These are phyloP conservation scores for Vireo griseus DNA, from an alignment of 2,797 vertebrate genomes.

Conservation along the genomic window DNA sequence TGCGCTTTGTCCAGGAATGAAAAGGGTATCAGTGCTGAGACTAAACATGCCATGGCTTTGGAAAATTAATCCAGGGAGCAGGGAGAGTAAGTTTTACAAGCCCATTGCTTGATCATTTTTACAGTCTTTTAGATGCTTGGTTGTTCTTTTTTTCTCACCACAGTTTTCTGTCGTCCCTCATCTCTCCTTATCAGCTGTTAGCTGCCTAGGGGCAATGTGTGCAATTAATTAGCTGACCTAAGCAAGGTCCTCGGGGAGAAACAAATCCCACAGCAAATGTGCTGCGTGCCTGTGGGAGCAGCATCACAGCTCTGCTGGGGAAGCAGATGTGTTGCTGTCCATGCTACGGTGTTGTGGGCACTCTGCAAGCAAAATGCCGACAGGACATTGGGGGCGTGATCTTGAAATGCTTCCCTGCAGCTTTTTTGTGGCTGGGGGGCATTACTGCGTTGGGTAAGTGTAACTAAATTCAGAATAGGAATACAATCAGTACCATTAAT, in stretches of 20 bases:
- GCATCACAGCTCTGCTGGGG: not conserved
- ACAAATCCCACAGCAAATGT: not conserved
- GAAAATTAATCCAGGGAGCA: not conserved
- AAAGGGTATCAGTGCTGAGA: constrained; percentile 48
- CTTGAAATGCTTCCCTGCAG: not conserved
- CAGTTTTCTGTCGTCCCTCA: not conserved
- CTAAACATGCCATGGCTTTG: constrained; percentile 34
- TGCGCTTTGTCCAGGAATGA: constrained; percentile 45
- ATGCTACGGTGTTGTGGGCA: not conserved
- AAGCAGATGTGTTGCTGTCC: not conserved
- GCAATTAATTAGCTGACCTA: constrained; percentile 8
- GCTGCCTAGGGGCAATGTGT: not conserved
- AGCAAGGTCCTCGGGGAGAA: not conserved
- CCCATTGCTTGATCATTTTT: not conserved
- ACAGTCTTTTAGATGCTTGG: not conserved
- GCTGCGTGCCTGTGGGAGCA: not conserved
- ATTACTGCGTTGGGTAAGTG: not conserved
- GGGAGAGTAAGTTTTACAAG: not conserved
- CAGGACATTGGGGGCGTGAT: not conserved
- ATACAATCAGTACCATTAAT: not conserved
- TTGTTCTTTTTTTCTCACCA: not conserved
- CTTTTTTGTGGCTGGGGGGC: not conserved
- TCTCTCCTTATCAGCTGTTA: not conserved
- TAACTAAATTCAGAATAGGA: not conserved
- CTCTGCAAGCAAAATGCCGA: not conserved